phyloP scores from a whole-genome alignment of 2,888 invertebrate genomes.

The Agrilus biguttatus region DNA sequence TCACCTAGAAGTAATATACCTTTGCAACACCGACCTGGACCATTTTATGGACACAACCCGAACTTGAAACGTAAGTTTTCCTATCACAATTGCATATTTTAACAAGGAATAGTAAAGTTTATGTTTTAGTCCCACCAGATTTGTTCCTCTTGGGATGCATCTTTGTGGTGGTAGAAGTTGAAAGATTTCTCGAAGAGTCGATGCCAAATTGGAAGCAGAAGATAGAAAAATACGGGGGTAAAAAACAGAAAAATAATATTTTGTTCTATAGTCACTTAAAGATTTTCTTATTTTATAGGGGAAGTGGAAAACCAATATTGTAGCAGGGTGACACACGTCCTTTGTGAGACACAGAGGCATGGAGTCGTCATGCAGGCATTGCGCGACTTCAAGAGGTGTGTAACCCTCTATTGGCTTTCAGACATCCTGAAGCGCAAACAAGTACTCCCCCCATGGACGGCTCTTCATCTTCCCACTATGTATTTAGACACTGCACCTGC shows the following conservation, averaged over 20 bases:
- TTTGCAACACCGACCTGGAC: constrained; percentile 39
- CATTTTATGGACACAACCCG: constrained; percentile 89
- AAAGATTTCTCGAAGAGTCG: constrained; percentile 23
- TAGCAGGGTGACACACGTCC: constrained; percentile 77
- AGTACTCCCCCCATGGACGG: constrained; percentile 85
- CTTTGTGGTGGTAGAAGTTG: constrained; percentile 48
- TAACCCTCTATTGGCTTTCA: constrained; percentile 80
- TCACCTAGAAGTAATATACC: constrained; percentile 29
- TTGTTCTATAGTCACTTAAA: no score
- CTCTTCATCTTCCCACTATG: constrained; percentile 72
- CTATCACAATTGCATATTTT: constrained; percentile 2
- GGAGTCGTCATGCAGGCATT: constrained; percentile 78
- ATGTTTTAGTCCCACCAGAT: constrained; percentile 55
- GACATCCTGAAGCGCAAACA: constrained; percentile 78
- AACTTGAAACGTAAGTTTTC: constrained; percentile 49
- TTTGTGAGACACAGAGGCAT: constrained; percentile 82
- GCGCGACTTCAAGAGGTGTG: constrained; percentile 53
- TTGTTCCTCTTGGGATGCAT: constrained; percentile 86
- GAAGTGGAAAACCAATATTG: constrained; percentile 78
- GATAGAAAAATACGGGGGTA: constrained; percentile 29
- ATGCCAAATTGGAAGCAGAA: constrained; percentile 27
- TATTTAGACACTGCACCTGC: constrained; percentile 54
- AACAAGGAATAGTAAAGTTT: not conserved
- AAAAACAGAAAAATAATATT: not conserved
- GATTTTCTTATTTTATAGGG: constrained; percentile 33